phyloP scores from a whole-genome alignment of 2,888 invertebrate species.

The Abrostola tripartita region DNA sequence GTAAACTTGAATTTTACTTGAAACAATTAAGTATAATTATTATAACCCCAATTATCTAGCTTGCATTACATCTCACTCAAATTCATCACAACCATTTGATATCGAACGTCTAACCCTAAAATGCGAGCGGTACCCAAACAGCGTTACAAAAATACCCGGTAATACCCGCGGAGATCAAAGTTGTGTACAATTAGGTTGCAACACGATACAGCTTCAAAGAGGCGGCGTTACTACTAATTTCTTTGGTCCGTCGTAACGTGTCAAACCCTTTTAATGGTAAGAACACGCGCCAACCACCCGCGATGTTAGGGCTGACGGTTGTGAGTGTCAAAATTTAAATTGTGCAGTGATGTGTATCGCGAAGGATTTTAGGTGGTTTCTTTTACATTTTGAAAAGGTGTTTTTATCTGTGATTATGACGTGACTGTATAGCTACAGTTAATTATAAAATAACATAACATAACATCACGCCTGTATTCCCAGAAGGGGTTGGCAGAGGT shows the following conservation, averaged over 20 bases:
- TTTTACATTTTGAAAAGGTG: too few relatives aligned
- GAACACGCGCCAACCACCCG: slow-evolving; percentile 73
- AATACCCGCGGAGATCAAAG: slow-evolving; percentile 79
- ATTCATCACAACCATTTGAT: not conserved
- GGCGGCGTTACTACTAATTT: slow-evolving; percentile 69
- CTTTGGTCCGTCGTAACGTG: slow-evolving; percentile 76
- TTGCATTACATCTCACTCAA: not conserved
- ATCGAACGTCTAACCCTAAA: slow-evolving; percentile 24
- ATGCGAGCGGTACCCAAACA: slow-evolving; percentile 42
- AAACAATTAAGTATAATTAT: not conserved
- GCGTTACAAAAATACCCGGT: slow-evolving; percentile 62
- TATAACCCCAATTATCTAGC: not conserved
- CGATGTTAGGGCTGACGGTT: slow-evolving; percentile 60
- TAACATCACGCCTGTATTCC: too few relatives aligned
- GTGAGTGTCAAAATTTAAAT: not conserved
- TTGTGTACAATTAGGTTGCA: slow-evolving; percentile 76
- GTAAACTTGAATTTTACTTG: too few relatives aligned
- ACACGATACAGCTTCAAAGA: slow-evolving; percentile 57
- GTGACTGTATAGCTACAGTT: too few relatives aligned
- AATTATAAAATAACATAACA: too few relatives aligned
- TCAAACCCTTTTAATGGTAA: slow-evolving; percentile 80
- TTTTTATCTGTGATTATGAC: too few relatives aligned
- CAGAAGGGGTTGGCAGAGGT: too few relatives aligned
- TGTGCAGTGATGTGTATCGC: not conserved
- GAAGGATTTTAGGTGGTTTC: not conserved